Conservation (phyloP, 2,888 invertebrate genomes). For the Melanchra persicariae region DNA sequence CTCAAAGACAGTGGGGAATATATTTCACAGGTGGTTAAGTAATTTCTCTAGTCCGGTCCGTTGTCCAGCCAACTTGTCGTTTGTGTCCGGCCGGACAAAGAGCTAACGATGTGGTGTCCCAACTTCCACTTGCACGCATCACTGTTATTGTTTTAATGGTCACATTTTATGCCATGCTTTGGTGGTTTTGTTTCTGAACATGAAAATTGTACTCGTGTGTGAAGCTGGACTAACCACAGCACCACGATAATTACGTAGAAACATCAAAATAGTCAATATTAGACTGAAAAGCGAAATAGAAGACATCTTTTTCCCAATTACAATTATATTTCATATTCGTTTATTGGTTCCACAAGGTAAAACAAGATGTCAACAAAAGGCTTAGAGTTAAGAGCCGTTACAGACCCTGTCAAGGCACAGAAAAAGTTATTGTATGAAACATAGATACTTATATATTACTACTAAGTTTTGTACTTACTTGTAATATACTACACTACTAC, state of each 20-base stretch:
- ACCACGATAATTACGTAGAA: background rate
- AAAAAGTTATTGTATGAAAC: no score
- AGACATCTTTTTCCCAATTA: background rate
- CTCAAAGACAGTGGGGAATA: constrained; percentile 52
- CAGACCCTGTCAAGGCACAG: no score
- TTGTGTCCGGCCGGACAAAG: constrained; percentile 72
- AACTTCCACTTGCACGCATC: constrained; percentile 77
- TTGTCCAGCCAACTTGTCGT: constrained; percentile 66
- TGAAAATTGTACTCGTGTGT: background rate
- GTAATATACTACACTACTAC: no score
- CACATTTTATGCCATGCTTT: constrained; percentile 25
- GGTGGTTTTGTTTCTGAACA: background rate
- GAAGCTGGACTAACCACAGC: background rate
- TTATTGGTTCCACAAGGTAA: no score
- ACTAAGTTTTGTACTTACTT: no score
- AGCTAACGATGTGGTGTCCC: constrained; percentile 79
- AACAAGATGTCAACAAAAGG: no score
- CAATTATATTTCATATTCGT: no score
- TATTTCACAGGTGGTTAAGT: constrained; percentile 51
- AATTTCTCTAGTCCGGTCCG: constrained; percentile 45
- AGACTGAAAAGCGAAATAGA: background rate
- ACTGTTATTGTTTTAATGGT: constrained; percentile 84
- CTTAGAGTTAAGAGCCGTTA: no score
- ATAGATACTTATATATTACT: no score
- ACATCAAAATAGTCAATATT: background rate